Conservation (phyloP, 2,888 invertebrate species). For the Quadriops clusia region DNA sequence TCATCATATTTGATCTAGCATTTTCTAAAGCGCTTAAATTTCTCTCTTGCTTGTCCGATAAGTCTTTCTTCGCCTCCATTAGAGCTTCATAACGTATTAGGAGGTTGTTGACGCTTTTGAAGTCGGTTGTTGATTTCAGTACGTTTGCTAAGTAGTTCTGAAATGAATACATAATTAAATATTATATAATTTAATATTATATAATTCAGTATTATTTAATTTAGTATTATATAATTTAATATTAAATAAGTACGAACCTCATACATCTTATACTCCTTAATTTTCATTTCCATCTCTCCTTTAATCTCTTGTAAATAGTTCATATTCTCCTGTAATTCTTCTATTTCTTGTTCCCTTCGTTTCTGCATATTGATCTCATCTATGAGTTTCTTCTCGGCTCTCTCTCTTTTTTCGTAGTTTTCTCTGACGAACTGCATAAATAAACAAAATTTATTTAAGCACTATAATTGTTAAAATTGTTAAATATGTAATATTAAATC, state of each 20-base stretch:
- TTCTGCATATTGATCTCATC: constrained; percentile 42
- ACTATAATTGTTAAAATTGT: constrained; percentile 2
- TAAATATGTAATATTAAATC: neutral
- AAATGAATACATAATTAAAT: constrained; percentile 15
- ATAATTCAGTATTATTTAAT: no score
- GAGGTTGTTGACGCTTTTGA: constrained; percentile 48
- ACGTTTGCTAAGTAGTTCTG: constrained; percentile 48
- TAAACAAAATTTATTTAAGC: constrained; percentile 3
- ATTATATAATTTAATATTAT: constrained; percentile 1
- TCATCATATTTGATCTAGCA: constrained; percentile 46
- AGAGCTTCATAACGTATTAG: constrained; percentile 52
- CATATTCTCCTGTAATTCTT: constrained; percentile 39
- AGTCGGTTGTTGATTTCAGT: constrained; percentile 42
- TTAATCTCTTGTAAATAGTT: constrained; percentile 40
- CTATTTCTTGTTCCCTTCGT: constrained; percentile 41
- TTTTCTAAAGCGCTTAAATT: constrained; percentile 46
- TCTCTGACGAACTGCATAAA: constrained; percentile 45
- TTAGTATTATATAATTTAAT: neutral
- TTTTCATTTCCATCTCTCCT: constrained; percentile 45
- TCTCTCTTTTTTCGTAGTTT: constrained; percentile 51
- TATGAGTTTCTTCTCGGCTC: constrained; percentile 46
- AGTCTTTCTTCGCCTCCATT: constrained; percentile 44
- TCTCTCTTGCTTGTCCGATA: constrained; percentile 44
- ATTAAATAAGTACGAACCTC: constrained; percentile 31
- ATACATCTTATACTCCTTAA: constrained; percentile 46